phyloP scores from a whole-genome alignment of 2,797 vertebrate genomes.

The Lutra lutra region DNA sequence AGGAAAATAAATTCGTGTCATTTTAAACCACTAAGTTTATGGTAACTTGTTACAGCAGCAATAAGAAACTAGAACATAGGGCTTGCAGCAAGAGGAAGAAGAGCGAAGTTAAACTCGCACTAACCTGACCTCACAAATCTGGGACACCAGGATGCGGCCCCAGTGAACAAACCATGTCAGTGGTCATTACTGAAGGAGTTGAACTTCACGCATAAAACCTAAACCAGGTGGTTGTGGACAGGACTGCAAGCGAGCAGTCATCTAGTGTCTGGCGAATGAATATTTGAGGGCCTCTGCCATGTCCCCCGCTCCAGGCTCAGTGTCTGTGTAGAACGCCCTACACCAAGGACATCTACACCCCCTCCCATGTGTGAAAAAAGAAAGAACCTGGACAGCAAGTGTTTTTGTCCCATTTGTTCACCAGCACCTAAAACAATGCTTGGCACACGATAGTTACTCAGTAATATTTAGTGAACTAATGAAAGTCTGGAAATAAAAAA shows the following conservation, averaged over 20 bases:
- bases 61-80: neutral
- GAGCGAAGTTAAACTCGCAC: neutral
- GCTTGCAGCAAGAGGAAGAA: neutral
- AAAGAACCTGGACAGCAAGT: neutral
- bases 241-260: neutral
- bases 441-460: neutral
- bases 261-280: neutral
- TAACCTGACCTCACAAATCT: neutral
- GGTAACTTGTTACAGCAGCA: neutral
- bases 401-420: neutral
- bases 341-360: neutral
- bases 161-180: neutral
- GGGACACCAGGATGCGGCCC: neutral
- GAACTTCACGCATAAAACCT: neutral
- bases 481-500: neutral
- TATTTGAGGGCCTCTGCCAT: neutral
- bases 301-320: neutral
- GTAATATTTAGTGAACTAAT: neutral
- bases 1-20: neutral
- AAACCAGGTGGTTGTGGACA: neutral
- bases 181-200: neutral
- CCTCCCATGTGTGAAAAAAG: neutral
- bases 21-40: neutral
- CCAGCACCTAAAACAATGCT: neutral
- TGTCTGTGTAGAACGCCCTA: too few relatives aligned